Evolutionary conservation across 2,888 invertebrate species (phyloP).

Genomic region (Lepeophtheirus nordmannii): DNA sequence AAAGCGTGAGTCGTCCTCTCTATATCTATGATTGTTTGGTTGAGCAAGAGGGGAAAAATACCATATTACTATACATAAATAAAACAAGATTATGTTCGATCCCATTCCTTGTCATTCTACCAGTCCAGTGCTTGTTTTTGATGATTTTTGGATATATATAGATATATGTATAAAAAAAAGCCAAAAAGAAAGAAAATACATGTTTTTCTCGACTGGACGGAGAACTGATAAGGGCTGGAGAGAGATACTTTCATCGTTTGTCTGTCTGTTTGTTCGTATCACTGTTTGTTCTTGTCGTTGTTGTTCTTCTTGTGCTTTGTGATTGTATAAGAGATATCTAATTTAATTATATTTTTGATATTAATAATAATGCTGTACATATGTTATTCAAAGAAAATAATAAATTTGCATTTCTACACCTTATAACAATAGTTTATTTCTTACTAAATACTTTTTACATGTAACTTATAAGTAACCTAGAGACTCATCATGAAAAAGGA

Average conservation of each 20-base stretch:
- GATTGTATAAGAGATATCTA: too few relatives aligned
- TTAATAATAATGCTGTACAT: too few relatives aligned
- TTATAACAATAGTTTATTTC: too few relatives aligned
- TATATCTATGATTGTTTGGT: neutral
- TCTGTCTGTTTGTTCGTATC: too few relatives aligned
- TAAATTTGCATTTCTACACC: too few relatives aligned
- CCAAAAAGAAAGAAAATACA: neutral
- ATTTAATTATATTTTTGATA: too few relatives aligned
- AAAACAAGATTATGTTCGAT: neutral
- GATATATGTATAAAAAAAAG: neutral
- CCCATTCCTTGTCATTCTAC: conserved; percentile 25
- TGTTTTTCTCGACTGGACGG: conserved; percentile 19
- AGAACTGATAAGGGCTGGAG: conserved; percentile 25
- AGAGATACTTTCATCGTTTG: conserved; percentile 8
- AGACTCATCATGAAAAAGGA: too few relatives aligned
- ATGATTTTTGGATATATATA: neutral
- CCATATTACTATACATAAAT: neutral
- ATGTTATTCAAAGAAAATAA: too few relatives aligned
- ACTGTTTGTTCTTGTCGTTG: too few relatives aligned
- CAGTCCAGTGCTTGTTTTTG: conserved; percentile 20
- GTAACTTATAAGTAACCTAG: too few relatives aligned
- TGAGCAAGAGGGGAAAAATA: neutral
- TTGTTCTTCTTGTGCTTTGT: too few relatives aligned
- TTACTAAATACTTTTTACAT: too few relatives aligned
- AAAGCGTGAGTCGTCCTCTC: neutral